Evolutionary conservation across 2,113 vertebrate species (phyloP).

Genomic region (Bubo bubo): DNA sequence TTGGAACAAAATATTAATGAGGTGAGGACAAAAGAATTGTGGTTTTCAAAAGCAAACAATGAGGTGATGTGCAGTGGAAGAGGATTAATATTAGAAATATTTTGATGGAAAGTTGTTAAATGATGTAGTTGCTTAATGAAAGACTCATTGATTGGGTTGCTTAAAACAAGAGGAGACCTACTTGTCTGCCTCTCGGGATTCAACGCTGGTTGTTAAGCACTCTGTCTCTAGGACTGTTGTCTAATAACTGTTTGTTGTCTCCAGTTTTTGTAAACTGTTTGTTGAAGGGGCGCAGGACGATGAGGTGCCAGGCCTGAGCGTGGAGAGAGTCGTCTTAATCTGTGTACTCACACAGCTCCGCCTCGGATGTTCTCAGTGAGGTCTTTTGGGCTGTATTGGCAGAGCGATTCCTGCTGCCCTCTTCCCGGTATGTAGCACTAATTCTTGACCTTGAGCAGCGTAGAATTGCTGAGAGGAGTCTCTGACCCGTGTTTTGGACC

Average conservation of each 20-base stretch:
- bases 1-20: background rate
- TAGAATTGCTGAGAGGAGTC: background rate
- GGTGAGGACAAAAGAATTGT: background rate
- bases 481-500: background rate
- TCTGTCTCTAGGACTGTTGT: background rate
- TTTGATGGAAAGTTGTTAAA: background rate
- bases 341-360: rapidly evolving
- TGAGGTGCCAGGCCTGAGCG: background rate
- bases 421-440: background rate
- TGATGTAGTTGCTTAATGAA: background rate
- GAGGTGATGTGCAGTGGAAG: background rate
- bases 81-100: background rate
- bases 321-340: background rate
- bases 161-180: background rate
- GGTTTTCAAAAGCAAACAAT: background rate
- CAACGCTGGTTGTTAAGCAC: background rate
- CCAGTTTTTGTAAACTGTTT: background rate
- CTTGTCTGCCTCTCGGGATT: background rate
- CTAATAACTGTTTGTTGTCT: background rate
- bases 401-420: background rate
- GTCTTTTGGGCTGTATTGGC: background rate
- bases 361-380: background rate
- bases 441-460: background rate
- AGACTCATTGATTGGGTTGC: background rate
- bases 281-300: background rate